Evolutionary conservation across 2,113 vertebrate genomes (phyloP), one percentile per base, ranked within the genome.

Genomic region (Toxotes jaculatrix): DNA sequence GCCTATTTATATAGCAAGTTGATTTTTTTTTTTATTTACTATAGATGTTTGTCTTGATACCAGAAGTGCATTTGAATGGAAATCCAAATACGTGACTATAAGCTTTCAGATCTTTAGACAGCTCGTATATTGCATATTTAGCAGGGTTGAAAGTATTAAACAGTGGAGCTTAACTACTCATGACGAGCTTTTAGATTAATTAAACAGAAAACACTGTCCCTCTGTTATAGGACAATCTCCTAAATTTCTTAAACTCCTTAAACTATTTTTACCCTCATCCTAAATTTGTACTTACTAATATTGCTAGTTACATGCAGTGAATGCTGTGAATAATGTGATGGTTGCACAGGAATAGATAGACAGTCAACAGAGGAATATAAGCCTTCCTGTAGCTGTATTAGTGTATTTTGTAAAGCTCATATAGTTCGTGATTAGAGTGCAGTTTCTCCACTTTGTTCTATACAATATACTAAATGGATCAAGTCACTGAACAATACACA

Each of bases 61-160:
- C 42, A 38, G 36, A 40, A 59, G 71, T 49, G 68, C 17, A 79
- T 62, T 57, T 66, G 49, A 88, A 34, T 31, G 19, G n/a, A 62
- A 77, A 81, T 77, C 43, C 42, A 77, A 23, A 65, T 42, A 34
- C n/a, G 40, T 43, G 42, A 36, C 42, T 21, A n/a, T 66, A 65
- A 62, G 65, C 77, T 67, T 45, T 49, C 19, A 36, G 23, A 69
- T 66, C 71, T 51, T 60, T 32, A 67, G 23, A 69, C 82, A 42
- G 75, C 77, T 64, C 73, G 43, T 31, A 43, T 60, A 45, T 38
- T 80, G 80, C 66, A 78, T 75, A 71, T 87, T 90, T 83, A 80
- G 64, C 21, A 17, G 49, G 69, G 84, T 87, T 88, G 57, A 80
- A 82, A 84, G 83, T 80, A 86, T 85, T 86, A 73, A 85, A 75